phyloP scores from a whole-genome alignment of 2,797 vertebrate species.

The Phoxinus dragarum region DNA sequence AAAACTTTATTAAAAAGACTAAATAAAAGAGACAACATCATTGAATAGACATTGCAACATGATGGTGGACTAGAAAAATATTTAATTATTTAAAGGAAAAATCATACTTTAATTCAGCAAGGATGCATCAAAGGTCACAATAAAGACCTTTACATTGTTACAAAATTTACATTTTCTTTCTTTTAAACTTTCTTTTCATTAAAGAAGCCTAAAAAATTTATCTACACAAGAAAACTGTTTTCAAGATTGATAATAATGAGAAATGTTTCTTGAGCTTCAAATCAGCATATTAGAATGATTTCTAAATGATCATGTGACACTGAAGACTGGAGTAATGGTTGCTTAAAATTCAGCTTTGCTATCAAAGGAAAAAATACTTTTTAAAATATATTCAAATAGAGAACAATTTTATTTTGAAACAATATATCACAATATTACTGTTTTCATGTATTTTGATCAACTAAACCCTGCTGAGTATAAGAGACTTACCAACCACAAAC shows the following conservation, averaged over 20 bases:
- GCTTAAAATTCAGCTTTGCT: not conserved
- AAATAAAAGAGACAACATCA: not conserved
- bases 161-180: no score
- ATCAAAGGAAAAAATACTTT: no score
- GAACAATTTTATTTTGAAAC: no score
- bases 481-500: no score
- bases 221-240: not conserved
- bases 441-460: no score
- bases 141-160: not conserved
- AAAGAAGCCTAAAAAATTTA: not conserved
- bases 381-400: no score
- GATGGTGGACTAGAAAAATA: not conserved
- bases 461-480: no score
- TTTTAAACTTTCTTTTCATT: not conserved
- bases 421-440: no score
- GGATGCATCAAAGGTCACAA: not conserved
- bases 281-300: not conserved
- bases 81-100: not conserved
- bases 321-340: not conserved
- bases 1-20: not conserved
- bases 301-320: not conserved
- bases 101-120: not conserved
- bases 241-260: not conserved
- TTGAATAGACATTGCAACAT: not conserved
- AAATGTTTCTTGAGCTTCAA: not conserved